Evolutionary conservation across 2,888 invertebrate genomes (phyloP).

Genomic region (Synergus umbraculus): DNA sequence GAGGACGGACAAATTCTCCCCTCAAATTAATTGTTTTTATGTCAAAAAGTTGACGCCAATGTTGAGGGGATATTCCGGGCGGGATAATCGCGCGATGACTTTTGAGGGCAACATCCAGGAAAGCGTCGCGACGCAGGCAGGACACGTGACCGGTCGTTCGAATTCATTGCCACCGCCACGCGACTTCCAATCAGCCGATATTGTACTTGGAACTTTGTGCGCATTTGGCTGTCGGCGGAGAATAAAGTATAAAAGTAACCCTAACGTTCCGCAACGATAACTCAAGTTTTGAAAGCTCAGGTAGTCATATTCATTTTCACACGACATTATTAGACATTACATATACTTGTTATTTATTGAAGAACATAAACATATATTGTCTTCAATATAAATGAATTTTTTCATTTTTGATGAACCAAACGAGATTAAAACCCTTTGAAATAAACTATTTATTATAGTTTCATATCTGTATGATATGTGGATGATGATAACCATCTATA

Average conservation of each 20-base stretch:
- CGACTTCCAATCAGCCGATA: slow-evolving; percentile 73
- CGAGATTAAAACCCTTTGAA: neutral
- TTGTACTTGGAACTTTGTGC: slow-evolving; percentile 60
- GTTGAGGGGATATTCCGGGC: slow-evolving; percentile 21
- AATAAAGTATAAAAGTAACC: slow-evolving; percentile 19
- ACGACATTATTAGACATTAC: too few relatives aligned
- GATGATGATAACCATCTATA: neutral
- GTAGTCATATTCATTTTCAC: slow-evolving; percentile 10
- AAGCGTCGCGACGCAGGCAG: slow-evolving; percentile 55
- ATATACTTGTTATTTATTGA: neutral
- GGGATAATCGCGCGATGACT: slow-evolving; percentile 46
- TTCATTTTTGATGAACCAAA: too few relatives aligned
- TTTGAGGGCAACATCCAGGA: slow-evolving; percentile 48
- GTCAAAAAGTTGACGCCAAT: slow-evolving; percentile 29
- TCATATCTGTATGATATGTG: neutral
- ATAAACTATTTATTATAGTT: neutral
- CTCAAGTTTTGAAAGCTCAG: slow-evolving; percentile 3
- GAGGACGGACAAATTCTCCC: neutral
- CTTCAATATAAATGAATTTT: too few relatives aligned
- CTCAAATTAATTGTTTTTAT: slow-evolving; percentile 31
- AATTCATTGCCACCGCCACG: slow-evolving; percentile 71
- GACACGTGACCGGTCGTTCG: slow-evolving; percentile 68
- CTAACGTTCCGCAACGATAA: slow-evolving; percentile 16
- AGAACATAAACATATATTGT: too few relatives aligned
- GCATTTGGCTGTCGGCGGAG: slow-evolving; percentile 29